Evolutionary conservation across 2,797 vertebrate species (phyloP).

Genomic region (Ammospiza maritima): DNA sequence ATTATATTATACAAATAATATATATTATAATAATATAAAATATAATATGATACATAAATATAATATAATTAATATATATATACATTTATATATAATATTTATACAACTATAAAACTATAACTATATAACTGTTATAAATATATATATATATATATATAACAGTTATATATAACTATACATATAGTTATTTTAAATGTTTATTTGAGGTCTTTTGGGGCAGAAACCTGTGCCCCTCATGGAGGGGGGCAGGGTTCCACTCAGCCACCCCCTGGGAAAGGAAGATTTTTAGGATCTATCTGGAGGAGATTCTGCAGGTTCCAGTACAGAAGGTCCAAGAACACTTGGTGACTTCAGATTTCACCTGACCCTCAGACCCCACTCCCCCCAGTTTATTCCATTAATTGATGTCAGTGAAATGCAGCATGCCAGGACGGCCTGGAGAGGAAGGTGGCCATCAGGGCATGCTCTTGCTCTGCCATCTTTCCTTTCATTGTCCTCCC

Average conservation of each 20-base stretch:
- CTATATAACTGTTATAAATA: no score
- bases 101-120: no score
- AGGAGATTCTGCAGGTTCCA: background rate
- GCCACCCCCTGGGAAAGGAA: background rate
- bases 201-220: background rate
- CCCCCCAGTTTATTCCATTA: background rate
- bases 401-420: background rate
- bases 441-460: background rate
- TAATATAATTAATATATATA: no score
- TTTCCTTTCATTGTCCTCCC: rapidly evolving
- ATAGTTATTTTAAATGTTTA: no score
- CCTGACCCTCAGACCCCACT: background rate
- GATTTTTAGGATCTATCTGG: background rate
- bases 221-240: background rate
- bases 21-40: no score
- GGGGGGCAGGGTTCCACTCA: background rate
- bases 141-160: no score
- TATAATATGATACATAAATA: no score
- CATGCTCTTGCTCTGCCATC: background rate
- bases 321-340: background rate
- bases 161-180: no score
- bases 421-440: background rate
- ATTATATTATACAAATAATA: no score
- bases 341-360: background rate
- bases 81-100: no score